phyloP scores from a whole-genome alignment of 2,113 vertebrate genomes.

The Orthonyx spaldingii region DNA sequence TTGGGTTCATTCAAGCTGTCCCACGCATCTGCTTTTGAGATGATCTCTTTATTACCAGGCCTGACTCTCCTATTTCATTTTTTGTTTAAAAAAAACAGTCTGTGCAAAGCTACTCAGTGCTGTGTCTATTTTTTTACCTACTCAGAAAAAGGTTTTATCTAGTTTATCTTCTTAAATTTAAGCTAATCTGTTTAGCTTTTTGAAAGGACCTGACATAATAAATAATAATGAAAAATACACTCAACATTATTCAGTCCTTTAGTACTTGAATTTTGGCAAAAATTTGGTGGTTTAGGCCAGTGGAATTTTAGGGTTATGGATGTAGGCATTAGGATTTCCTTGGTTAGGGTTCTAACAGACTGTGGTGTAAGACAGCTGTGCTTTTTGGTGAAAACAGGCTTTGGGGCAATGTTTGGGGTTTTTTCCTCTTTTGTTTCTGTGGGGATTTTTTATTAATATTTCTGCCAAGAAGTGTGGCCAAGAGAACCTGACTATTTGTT shows the following conservation, averaged over 20 bases:
- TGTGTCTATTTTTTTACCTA: neutral
- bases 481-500: neutral
- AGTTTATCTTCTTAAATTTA: neutral
- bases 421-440: neutral
- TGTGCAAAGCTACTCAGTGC: neutral
- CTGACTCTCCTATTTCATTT: neutral
- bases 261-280: neutral
- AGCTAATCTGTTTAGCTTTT: neutral
- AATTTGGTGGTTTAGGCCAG: neutral
- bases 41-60: neutral
- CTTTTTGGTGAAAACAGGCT: neutral
- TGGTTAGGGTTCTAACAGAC: neutral
- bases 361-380: neutral
- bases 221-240: neutral
- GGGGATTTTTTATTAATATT: neutral
- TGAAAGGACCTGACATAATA: neutral
- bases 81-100: neutral
- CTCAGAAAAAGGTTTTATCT: neutral
- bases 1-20: neutral
- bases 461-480: neutral
- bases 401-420: accelerated
- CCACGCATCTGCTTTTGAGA: neutral
- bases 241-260: neutral
- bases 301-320: neutral
- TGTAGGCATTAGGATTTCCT: neutral